Base-by-base conservation (phyloP, 1,140 invertebrate species). In the Sycophaga agraensis region DNA sequence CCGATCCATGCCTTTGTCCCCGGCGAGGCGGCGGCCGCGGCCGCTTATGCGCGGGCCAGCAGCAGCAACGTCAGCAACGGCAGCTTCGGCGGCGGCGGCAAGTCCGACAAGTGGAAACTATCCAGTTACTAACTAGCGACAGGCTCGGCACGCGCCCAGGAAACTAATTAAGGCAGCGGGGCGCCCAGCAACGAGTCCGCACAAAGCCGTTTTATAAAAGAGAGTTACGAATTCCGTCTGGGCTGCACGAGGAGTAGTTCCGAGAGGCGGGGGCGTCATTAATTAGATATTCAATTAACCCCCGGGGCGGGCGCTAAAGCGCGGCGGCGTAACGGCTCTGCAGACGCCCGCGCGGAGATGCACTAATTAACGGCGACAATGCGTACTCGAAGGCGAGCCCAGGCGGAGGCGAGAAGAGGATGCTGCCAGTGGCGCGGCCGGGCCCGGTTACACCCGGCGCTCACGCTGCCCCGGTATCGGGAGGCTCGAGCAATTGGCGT, bases 161-260 rank as follows among this genome's bases (percentile, higher is more conserved):
- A 73, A 70, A 70, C 69, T 75, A 75, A 73, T 75, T 75, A 72
- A 70, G 66, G 68, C 65, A 68, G 65, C 64, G 66, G 72, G 70
- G 64, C 66, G 66, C 64, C n/a, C n/a, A n/a, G n/a, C n/a, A n/a
- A n/a, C n/a, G n/a, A n/a, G n/a, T n/a, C n/a, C n/a, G n/a, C n/a
- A n/a, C n/a, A n/a, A n/a, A n/a, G n/a, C n/a, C n/a, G n/a, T n/a
- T 34, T 59, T 50, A 54, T 60, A 54, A 60, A 60, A 53, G 42
- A 39, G 34, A 49, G 63, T 66, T 66, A 63, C 51, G 61, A 70
- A 71, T 72, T 43, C 64, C 64, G 64, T 42, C 59, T 54, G 64
- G n/a, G n/a, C n/a, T n/a, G n/a, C n/a, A n/a, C n/a, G n/a, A n/a
- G n/a, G n/a, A n/a, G n/a, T n/a, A n/a, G n/a, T n/a, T n/a, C n/a